Base-by-base conservation (phyloP, 2,797 vertebrate species). In the Danio albolineatus region DNA sequence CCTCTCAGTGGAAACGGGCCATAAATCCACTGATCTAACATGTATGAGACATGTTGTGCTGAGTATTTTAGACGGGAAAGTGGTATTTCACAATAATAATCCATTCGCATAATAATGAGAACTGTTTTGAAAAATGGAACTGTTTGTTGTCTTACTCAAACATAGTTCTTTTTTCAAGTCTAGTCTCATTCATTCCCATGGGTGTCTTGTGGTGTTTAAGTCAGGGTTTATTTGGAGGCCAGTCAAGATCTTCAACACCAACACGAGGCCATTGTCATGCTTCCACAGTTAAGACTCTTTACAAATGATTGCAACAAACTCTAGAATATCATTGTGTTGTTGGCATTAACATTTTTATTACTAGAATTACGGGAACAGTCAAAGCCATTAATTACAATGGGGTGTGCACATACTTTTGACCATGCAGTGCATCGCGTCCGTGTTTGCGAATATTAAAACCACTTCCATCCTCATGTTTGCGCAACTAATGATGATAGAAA, bases 401-500 rank as follows among this genome's bases (percentile, higher is more conserved):
- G 28, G 28, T 2, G 51, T 43, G 4, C 38, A 21, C 39, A 56
- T 69, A 51, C 46, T 69, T 67, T 51, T 69, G 46, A 28, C 28
- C 1, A 38, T 36, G 57, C 57, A 7, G 41, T 9, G 49, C 61
- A 57, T 59, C 62, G 51, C 9, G 16, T 74, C 39, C 19, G 44
- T 65, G 56, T 51, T 71, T 80, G 13, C 72, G 44, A 46, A 28
- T 60, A 79, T 74, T 17, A 59, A 38, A 56, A 16, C 62, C 51
- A 51, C 41, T 72, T 12, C 4, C 16, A 65, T 53, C 64, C 53
- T 69, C 10, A 19, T 66, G 38, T 54, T 61, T 76, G 57, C 57
- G 4, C 76, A 82, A 75, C 66, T 80, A 44, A 84, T 83, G 62
- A 77, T n/a, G 49, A 71, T 48, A 66, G 62, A 74, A 56, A 85